Evolutionary conservation across 2,113 vertebrate genomes (phyloP).

Genomic region (Centropristis striata): DNA sequence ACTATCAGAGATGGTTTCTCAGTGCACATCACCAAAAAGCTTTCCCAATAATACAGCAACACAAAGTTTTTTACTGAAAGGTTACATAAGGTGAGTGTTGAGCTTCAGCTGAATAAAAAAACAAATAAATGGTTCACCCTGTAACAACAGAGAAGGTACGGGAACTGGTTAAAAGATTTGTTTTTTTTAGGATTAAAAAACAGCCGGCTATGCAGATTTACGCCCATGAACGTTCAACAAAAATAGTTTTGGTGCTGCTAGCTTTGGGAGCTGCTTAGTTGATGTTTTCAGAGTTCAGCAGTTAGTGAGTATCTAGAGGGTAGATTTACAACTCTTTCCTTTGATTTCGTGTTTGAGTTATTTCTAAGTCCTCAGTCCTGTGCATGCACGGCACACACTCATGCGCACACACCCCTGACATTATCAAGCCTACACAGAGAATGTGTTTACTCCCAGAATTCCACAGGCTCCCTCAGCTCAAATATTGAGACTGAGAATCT

Average conservation of each 20-base stretch:
- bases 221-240: conserved; percentile 38
- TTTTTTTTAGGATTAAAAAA: background rate
- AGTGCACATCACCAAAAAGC: conserved; percentile 44
- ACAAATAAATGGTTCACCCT: conserved; percentile 18
- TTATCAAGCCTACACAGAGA: conserved; percentile 57
- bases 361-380: conserved; percentile 42
- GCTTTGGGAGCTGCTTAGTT: conserved; percentile 1
- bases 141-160: background rate
- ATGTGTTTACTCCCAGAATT: conserved; percentile 69
- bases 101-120: conserved; percentile 17
- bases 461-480: conserved; percentile 53
- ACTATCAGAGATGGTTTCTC: conserved; percentile 53
- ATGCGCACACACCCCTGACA: conserved; percentile 38
- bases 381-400: conserved; percentile 6
- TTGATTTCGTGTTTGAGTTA: conserved; percentile 68
- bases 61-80: conserved; percentile 19
- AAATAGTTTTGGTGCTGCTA: conserved; percentile 31
- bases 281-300: conserved; percentile 52
- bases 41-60: conserved; percentile 12
- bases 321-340: conserved; percentile 65
- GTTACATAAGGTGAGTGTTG: conserved; percentile 20
- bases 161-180: conserved; percentile 22
- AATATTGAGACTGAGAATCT: conserved; percentile 68
- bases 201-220: conserved; percentile 19
- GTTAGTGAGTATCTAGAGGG: conserved; percentile 62